Percentiles rank a stretch among this genome's conserved stretches.
Evolutionary conservation across 2,113 vertebrate species (phyloP).

Genomic region (Trematomus loennbergii): DNA sequence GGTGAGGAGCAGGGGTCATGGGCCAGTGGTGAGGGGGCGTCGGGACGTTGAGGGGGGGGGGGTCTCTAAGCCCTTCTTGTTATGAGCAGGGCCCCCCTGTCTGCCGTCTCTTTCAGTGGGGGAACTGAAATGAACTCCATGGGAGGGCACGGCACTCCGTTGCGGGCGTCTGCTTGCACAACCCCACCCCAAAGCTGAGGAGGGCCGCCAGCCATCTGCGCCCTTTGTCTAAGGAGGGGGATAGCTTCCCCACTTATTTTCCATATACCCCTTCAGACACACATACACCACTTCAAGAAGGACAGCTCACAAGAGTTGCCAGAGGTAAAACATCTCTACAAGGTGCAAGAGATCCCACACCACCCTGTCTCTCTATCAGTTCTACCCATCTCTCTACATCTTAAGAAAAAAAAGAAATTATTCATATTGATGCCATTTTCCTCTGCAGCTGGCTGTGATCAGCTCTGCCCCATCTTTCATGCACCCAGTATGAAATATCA

Average conservation of each 20-base stretch:
- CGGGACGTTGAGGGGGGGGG: constrained; percentile 29
- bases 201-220: constrained; percentile 80
- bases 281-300: constrained; percentile 35
- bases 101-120: constrained; percentile 65
- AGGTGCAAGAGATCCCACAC: constrained; percentile 25
- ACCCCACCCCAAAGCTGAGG: constrained; percentile 73
- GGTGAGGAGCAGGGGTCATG: constrained; percentile 62
- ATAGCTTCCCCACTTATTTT: constrained; percentile 54
- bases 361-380: constrained; percentile 8
- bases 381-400: constrained; percentile 3
- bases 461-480: constrained; percentile 36
- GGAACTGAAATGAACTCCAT: constrained; percentile 78
- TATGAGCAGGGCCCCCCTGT: constrained; percentile 63
- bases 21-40: constrained; percentile 65
- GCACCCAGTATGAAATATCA: constrained; percentile 70
- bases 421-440: constrained; percentile 1
- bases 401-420: constrained; percentile 26
- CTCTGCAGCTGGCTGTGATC: constrained; percentile 31
- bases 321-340: constrained; percentile 44
- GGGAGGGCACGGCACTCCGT: constrained; percentile 74
- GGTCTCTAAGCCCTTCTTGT: constrained; percentile 75
- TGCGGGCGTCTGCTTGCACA: constrained; percentile 73
- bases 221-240: constrained; percentile 78
- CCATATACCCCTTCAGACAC: constrained; percentile 46
- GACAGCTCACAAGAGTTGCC: constrained; percentile 20